These are phyloP conservation scores for Drosophila kepulauana DNA, from an alignment of 1,140 invertebrate genomes.

Conservation along the genomic window DNA sequence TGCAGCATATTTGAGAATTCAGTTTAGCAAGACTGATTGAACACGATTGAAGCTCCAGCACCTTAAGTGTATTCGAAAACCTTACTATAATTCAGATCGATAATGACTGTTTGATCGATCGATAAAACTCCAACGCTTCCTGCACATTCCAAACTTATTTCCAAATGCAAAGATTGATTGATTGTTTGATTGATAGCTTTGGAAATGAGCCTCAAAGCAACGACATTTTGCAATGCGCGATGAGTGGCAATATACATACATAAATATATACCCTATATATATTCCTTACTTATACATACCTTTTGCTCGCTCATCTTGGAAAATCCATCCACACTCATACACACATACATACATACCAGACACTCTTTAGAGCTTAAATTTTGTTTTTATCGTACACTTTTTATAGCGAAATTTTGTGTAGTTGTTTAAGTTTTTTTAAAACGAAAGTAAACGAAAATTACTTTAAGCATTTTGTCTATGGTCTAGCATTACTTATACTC, in stretches of 20 bases:
- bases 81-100: neutral
- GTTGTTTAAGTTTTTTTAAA: constrained; percentile 42
- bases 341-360: constrained; percentile 56
- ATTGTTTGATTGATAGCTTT: constrained; percentile 8
- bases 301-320: constrained; percentile 61
- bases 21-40: neutral
- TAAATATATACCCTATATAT: constrained; percentile 29
- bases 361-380: constrained; percentile 72
- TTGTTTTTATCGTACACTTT: constrained; percentile 41
- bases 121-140: constrained; percentile 10
- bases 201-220: constrained; percentile 29
- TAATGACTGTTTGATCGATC: neutral
- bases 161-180: neutral
- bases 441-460: constrained; percentile 53
- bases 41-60: neutral
- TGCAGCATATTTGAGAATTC: neutral
- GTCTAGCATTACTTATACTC: constrained; percentile 69
- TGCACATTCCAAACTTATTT: constrained; percentile 17
- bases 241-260: constrained; percentile 50
- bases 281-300: constrained; percentile 29
- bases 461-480: constrained; percentile 76
- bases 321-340: constrained; percentile 18
- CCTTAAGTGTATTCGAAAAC: neutral
- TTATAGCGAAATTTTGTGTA: constrained; percentile 47
- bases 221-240: constrained; percentile 39